A percentile compares a stretch with the other conserved stretches of the same genome.
These are phyloP conservation scores for Mellivora capensis DNA, from an alignment of 2,113 vertebrate species.

Conservation along the genomic window DNA sequence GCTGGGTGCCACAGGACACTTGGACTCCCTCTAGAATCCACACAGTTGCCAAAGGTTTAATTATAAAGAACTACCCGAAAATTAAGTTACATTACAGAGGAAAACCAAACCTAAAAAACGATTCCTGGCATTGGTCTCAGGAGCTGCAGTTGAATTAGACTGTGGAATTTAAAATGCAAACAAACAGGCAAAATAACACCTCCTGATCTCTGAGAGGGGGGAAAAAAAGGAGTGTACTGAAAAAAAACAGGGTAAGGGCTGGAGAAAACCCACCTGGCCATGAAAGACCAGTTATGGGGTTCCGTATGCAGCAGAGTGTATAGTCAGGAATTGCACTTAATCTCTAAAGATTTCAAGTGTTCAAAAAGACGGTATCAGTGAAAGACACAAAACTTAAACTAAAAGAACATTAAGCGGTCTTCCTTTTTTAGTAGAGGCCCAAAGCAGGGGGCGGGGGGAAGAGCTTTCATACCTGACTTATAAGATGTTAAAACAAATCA, in stretches of 20 bases:
- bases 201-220: not conserved
- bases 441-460: accelerated
- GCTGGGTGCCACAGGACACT: not conserved
- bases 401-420: not conserved
- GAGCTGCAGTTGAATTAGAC: not conserved
- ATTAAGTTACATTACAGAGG: not conserved
- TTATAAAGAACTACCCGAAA: not conserved
- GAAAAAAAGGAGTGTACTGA: not conserved
- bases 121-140: not conserved
- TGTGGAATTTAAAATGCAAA: not conserved
- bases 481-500: not conserved
- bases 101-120: not conserved
- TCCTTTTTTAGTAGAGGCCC: not conserved
- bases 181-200: not conserved
- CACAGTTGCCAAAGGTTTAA: not conserved
- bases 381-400: not conserved
- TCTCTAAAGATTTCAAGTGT: not conserved
- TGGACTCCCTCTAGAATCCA: not conserved
- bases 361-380: not conserved
- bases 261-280: not conserved
- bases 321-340: not conserved
- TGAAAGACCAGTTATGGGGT: not conserved
- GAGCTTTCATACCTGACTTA: not conserved
- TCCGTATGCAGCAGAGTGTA: accelerated
- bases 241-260: not conserved